Percentiles rank a stretch among this genome's conserved stretches.
These are phyloP conservation scores for Dasypolia templi DNA, from an alignment of 2,888 invertebrate genomes.

Conservation along the genomic window DNA sequence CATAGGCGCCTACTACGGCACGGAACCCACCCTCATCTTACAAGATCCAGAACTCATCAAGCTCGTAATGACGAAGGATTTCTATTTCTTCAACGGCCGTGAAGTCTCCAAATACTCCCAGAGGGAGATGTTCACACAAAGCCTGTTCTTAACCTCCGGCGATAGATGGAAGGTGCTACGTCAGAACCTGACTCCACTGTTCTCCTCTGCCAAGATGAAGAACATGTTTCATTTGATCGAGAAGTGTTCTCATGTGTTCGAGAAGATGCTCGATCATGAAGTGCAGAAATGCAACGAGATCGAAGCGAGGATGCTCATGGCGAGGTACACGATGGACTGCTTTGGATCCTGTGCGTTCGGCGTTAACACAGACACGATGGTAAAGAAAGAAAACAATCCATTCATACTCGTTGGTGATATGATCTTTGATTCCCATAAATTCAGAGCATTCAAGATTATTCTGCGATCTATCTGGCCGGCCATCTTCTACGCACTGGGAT, in stretches of 20 bases:
- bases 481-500: conserved; percentile 76
- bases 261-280: conserved; percentile 72
- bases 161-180: conserved; percentile 81
- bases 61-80: conserved; percentile 78
- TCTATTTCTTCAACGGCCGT: conserved; percentile 80
- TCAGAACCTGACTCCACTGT: conserved; percentile 80
- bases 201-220: conserved; percentile 81
- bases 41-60: conserved; percentile 79
- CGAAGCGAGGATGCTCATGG: conserved; percentile 71
- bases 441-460: conserved; percentile 69
- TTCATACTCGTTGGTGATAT: conserved; percentile 71
- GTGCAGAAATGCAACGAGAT: conserved; percentile 54
- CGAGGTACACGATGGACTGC: conserved; percentile 80
- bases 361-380: conserved; percentile 76
- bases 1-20: conserved; percentile 80
- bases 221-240: conserved; percentile 82
- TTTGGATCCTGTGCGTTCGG: conserved; percentile 80
- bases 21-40: conserved; percentile 79
- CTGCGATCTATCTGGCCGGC: conserved; percentile 76
- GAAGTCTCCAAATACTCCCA: conserved; percentile 73
- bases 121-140: conserved; percentile 72
- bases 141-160: conserved; percentile 76
- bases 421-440: conserved; percentile 70
- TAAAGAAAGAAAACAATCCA: conserved; percentile 67
- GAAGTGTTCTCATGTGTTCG: conserved; percentile 71